These are phyloP conservation scores for Barypeithes pellucidus DNA, from an alignment of 2,888 invertebrate species.

Conservation along the genomic window DNA sequence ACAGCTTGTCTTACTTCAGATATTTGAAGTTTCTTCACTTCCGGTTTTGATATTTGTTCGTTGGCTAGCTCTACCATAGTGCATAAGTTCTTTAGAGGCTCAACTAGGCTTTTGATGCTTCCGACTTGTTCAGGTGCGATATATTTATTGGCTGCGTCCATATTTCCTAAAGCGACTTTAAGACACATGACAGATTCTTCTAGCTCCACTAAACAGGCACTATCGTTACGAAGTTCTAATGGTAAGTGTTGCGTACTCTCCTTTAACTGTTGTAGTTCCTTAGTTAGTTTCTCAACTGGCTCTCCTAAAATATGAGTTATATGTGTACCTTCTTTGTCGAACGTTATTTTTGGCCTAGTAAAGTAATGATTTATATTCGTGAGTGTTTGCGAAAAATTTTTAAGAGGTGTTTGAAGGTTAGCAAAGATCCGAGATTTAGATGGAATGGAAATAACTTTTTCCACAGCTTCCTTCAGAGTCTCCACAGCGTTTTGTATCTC, in stretches of 20 bases:
- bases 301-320: constrained; percentile 23
- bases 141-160: constrained; percentile 41
- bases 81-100: constrained; percentile 56
- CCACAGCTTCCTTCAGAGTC: constrained; percentile 24
- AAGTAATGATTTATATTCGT: constrained; percentile 20
- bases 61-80: constrained; percentile 43
- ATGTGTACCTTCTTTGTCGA: constrained; percentile 37
- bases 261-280: constrained; percentile 49
- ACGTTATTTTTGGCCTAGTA: constrained; percentile 31
- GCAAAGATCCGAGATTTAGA: constrained; percentile 1
- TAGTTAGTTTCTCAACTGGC: constrained; percentile 32
- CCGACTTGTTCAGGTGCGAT: constrained; percentile 29
- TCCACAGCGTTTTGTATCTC: constrained; percentile 32
- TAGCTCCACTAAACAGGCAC: constrained; percentile 47
- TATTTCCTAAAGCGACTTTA: constrained; percentile 13
- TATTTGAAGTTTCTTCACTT: constrained; percentile 3
- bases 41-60: constrained; percentile 10
- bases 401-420: constrained; percentile 35
- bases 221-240: constrained; percentile 53
- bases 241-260: constrained; percentile 32
- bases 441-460: constrained; percentile 1
- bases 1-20: constrained; percentile 24
- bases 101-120: constrained; percentile 11
- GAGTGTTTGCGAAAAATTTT: constrained; percentile 39
- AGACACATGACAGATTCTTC: constrained; percentile 46